These are phyloP conservation scores for Amblyopsis rosae DNA, from an alignment of 2,113 vertebrate species.

Conservation along the genomic window DNA sequence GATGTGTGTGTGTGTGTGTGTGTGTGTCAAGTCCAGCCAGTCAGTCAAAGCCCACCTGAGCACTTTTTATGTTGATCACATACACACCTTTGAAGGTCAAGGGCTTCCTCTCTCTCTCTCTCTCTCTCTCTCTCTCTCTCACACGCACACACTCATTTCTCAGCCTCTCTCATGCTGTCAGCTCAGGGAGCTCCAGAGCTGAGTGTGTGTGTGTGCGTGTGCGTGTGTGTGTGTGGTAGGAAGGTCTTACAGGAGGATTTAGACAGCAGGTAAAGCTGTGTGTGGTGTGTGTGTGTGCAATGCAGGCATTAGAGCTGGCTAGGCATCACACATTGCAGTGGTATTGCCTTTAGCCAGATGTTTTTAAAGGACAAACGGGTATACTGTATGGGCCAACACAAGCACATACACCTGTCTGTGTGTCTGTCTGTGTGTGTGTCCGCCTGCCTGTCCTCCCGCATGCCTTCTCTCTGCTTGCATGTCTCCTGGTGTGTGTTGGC, in stretches of 20 bases:
- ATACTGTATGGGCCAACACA: constrained; percentile 24
- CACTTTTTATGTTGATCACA: constrained; percentile 69
- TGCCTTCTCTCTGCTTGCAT: constrained; percentile 10
- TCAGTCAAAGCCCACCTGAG: constrained; percentile 50
- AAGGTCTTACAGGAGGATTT: constrained; percentile 63
- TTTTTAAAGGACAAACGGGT: constrained; percentile 54
- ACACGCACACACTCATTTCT: constrained; percentile 19
- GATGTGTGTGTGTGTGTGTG: constrained; percentile 13
- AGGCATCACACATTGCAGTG: constrained; percentile 41
- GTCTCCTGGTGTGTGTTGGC: constrained; percentile 32
- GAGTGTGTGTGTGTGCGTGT: constrained; percentile 1
- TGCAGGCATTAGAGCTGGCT: constrained; percentile 46
- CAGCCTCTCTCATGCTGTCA: constrained; percentile 52
- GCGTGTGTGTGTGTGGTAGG: constrained; percentile 36
- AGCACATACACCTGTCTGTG: constrained; percentile 28
- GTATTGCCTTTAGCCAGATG: constrained; percentile 53
- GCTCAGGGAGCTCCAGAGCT: constrained; percentile 59
- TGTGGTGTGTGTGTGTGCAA: constrained; percentile 27
- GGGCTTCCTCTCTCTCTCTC: constrained; percentile 36
- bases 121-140: constrained; percentile 19
- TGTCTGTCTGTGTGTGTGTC: constrained; percentile 14
- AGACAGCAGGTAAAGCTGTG: constrained; percentile 47
- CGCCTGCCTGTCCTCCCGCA: constrained; percentile 9
- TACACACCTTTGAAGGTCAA: constrained; percentile 74
- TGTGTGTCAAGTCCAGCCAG: constrained; percentile 18